phyloP scores from a whole-genome alignment of 2,113 vertebrate species.

The Parus major region DNA sequence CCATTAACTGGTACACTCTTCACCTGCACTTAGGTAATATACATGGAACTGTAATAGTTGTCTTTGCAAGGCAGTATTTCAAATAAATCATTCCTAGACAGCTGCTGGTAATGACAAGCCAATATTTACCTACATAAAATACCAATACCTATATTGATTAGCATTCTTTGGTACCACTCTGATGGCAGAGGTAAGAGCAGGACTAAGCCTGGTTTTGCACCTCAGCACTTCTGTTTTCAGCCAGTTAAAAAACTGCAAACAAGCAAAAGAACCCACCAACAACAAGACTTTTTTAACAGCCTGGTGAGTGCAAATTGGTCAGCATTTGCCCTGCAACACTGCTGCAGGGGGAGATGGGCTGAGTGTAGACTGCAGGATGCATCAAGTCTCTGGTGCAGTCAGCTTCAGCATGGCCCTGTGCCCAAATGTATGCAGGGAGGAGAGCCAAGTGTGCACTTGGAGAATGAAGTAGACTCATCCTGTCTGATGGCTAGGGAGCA shows the following conservation, averaged over 20 bases:
- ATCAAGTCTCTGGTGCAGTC: background rate
- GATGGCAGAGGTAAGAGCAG: background rate
- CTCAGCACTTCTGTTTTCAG: background rate
- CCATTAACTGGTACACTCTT: background rate
- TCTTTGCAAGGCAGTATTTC: background rate
- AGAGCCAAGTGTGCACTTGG: background rate
- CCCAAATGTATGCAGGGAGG: background rate
- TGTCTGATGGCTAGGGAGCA: background rate
- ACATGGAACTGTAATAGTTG: background rate
- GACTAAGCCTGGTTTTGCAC: background rate
- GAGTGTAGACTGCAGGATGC: background rate
- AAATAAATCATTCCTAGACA: background rate
- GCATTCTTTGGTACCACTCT: background rate
- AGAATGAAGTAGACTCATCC: background rate
- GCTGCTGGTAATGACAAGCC: background rate
- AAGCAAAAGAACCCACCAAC: background rate
- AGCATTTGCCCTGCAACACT: rapidly evolving
- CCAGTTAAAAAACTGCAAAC: background rate
- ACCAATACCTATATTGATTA: background rate
- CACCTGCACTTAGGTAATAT: background rate
- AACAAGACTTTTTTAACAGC: background rate
- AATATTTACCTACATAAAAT: background rate
- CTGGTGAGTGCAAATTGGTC: background rate
- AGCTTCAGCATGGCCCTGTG: background rate
- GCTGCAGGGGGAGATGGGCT: background rate